phyloP scores from a whole-genome alignment of 1,140 invertebrate genomes.

The Ceratina calcarata region DNA sequence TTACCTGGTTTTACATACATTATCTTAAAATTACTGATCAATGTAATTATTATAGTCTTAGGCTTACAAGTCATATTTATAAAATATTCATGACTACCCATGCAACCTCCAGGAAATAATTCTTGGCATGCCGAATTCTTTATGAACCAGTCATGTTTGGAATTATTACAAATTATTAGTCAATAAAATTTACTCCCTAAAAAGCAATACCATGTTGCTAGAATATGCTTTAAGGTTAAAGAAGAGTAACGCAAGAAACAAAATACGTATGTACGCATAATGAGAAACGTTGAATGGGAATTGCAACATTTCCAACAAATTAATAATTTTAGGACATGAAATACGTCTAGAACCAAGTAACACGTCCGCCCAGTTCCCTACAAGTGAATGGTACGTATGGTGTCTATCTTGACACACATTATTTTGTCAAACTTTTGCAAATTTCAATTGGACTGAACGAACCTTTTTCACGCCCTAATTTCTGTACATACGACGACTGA shows the following conservation, averaged over 20 bases:
- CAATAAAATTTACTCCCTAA: constrained; percentile 8
- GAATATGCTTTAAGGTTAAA: constrained; percentile 13
- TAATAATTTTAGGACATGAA: constrained; percentile 4
- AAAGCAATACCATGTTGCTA: constrained; percentile 13
- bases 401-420: background rate
- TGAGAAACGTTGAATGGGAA: background rate
- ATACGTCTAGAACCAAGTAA: background rate
- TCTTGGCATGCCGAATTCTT: background rate
- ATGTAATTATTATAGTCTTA: constrained; percentile 6
- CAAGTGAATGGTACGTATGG: background rate
- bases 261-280: background rate
- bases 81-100: constrained; percentile 11
- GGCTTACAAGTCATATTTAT: constrained; percentile 11
- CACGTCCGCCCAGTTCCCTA: constrained; percentile 4
- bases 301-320: constrained; percentile 1
- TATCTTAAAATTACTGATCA: constrained; percentile 23
- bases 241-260: constrained; percentile 6
- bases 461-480: constrained; percentile 56
- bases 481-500: constrained; percentile 15
- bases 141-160: constrained; percentile 6
- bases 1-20: constrained; percentile 14
- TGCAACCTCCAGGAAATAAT: background rate
- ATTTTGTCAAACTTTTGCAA: background rate
- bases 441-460: constrained; percentile 23
- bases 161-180: constrained; percentile 13